Evolutionary conservation across 2,113 vertebrate genomes (phyloP), one percentile per base, ranked within the genome.

Genomic region (Nothobranchius kuhntae): DNA sequence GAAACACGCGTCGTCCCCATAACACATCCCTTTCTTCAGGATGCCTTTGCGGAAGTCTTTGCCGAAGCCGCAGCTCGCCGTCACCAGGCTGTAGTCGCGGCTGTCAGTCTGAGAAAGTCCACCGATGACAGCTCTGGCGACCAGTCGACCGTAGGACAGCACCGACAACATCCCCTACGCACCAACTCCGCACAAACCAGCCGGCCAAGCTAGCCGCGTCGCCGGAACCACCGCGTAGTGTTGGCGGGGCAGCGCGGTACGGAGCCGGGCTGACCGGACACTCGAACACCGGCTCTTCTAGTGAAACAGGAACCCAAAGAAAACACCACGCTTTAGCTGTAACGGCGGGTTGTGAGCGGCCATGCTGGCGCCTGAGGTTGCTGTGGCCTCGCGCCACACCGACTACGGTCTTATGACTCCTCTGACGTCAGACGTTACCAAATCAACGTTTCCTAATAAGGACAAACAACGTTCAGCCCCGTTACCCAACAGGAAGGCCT

Each of bases 41-140:
- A 98, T 96, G 75, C 96, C 97, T 92, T 96, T 98, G 58, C 97
- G 95, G 91, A 98, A 97, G 86, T 99, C 96, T 81, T 99, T 99
- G 44, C 96, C 98, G 64, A 99, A 99, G 77, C 98, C 98, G 85
- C 96, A 99, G 91, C 96, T 97, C 56, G 98, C 98, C 0, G 96
- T 98, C 91, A 99, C 95, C 87, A 99, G 91, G 82, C 96, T 96
- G 91, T 98, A 98, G 89, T 99, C 98, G 17, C 96, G 94, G 78
- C 94, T 91, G 86, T 99, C 97, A 0, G 96, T 97, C 90, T 98
- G 97, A 75, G 96, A 98, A 13, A 99, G 97, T 89, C 98, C 95
- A 74, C 98, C 97, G 75, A 99, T 93, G 80, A 98, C 96, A 54
- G 98, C 98, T 89, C 98, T 94, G 91, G 97, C 96, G 78, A 99